Conservation (phyloP, 2,113 vertebrate genomes). For the Otis tarda region DNA sequence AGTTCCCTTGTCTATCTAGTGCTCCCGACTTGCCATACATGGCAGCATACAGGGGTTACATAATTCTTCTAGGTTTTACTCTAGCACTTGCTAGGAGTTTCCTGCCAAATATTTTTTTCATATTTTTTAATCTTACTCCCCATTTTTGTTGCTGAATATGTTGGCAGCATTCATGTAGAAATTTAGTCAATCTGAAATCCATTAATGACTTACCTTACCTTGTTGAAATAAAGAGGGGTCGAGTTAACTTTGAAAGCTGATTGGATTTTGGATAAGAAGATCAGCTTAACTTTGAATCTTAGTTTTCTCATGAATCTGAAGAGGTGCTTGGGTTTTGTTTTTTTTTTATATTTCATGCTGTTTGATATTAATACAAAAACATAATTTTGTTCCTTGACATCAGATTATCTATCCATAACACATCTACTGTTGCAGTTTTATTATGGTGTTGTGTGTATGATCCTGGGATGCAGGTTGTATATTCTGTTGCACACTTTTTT, state of each 20-base stretch:
- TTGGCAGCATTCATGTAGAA: neutral
- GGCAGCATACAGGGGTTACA: rapidly evolving
- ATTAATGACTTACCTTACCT: neutral
- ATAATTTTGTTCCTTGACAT: neutral
- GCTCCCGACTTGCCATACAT: neutral
- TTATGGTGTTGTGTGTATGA: neutral
- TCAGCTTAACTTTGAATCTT: neutral
- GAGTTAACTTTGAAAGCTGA: neutral
- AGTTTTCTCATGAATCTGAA: neutral
- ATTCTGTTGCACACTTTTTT: neutral
- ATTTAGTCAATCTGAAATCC: neutral
- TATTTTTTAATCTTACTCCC: neutral
- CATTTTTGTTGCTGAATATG: neutral
- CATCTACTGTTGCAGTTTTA: neutral
- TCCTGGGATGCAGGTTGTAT: neutral
- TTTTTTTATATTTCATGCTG: neutral
- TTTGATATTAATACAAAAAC: neutral
- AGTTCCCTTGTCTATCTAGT: neutral
- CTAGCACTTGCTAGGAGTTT: neutral
- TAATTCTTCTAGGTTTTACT: neutral
- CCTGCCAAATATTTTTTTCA: neutral
- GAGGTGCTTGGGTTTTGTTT: neutral
- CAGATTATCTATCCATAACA: neutral
- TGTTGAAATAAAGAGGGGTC: neutral
- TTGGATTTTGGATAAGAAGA: neutral